Evolutionary conservation across 2,888 invertebrate genomes (phyloP).

Genomic region (Unio delphinus): DNA sequence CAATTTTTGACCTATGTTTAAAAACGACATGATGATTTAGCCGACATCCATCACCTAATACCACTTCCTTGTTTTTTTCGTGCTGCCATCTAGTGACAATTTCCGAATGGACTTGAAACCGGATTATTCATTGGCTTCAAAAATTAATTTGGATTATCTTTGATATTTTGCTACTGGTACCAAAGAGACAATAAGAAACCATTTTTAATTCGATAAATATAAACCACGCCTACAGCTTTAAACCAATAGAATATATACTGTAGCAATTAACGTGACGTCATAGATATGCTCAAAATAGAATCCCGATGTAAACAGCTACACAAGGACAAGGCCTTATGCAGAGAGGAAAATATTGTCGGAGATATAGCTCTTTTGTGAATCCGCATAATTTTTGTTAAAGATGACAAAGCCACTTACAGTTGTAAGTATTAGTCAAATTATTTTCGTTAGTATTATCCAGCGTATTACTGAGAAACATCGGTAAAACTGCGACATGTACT

Average conservation of each 20-base stretch:
- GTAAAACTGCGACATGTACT: too few species aligned
- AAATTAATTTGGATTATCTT: too few species aligned
- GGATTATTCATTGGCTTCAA: too few species aligned
- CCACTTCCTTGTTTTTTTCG: conserved; percentile 35
- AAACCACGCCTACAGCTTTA: conserved; percentile 15
- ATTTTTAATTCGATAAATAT: conserved; percentile 14
- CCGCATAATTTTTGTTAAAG: conserved; percentile 6
- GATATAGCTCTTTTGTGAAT: not conserved
- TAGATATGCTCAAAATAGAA: conserved; percentile 45
- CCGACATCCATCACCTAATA: not conserved
- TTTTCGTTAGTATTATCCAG: not conserved
- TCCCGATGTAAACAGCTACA: conserved; percentile 57
- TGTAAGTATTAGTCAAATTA: conserved; percentile 38
- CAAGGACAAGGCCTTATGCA: conserved; percentile 14
- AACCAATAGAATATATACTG: conserved; percentile 28
- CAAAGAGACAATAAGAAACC: not conserved
- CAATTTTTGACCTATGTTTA: conserved; percentile 29
- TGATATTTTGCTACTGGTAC: too few species aligned
- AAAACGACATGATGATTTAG: conserved; percentile 23
- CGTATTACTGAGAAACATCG: not conserved
- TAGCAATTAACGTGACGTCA: conserved; percentile 6
- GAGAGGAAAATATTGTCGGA: conserved; percentile 5
- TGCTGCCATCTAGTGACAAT: not conserved
- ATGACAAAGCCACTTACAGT: conserved; percentile 60
- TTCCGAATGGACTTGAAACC: conserved; percentile 1